Evolutionary conservation across 2,797 vertebrate genomes (phyloP).

Genomic region (Simalia tracyae): DNA sequence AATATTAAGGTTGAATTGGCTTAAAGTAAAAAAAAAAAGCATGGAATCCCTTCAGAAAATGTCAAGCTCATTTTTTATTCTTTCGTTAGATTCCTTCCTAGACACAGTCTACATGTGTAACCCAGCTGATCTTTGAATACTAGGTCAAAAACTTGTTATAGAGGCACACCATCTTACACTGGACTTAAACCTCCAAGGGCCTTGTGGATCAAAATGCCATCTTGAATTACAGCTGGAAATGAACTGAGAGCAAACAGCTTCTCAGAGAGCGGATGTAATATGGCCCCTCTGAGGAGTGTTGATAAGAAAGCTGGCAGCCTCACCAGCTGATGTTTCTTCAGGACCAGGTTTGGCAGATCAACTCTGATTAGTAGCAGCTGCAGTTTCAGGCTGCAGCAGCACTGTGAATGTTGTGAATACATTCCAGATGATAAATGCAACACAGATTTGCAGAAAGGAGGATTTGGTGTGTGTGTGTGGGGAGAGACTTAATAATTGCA

Average conservation of each 20-base stretch:
- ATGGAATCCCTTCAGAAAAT: neutral
- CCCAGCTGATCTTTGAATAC: slow-evolving; percentile 52
- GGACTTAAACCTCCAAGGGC: slow-evolving; percentile 34
- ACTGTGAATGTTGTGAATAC: slow-evolving; percentile 43
- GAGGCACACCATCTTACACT: slow-evolving; percentile 41
- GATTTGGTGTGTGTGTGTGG: slow-evolving; percentile 54
- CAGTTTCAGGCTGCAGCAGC: slow-evolving; percentile 47
- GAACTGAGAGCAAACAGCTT: neutral
- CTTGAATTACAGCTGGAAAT: slow-evolving; percentile 58
- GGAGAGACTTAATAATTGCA: slow-evolving; percentile 43
- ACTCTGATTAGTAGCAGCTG: slow-evolving; percentile 69
- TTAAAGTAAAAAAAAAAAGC: neutral
- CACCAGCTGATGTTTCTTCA: slow-evolving; percentile 41
- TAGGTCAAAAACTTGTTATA: slow-evolving; percentile 57
- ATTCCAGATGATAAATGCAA: slow-evolving; percentile 68
- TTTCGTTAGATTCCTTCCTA: slow-evolving; percentile 2
- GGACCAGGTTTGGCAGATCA: slow-evolving; percentile 44
- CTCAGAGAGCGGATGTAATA: neutral
- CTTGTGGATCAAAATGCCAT: slow-evolving; percentile 52
- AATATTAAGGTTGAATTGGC: neutral
- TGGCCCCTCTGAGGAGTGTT: fast-evolving
- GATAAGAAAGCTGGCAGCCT: neutral
- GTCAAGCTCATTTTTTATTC: neutral
- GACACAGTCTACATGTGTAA: slow-evolving; percentile 48
- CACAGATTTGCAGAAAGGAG: slow-evolving; percentile 64